Evolutionary conservation across 2,113 vertebrate species (phyloP), one percentile per base, ranked within the genome.

Genomic region (Ctenomys sociabilis): DNA sequence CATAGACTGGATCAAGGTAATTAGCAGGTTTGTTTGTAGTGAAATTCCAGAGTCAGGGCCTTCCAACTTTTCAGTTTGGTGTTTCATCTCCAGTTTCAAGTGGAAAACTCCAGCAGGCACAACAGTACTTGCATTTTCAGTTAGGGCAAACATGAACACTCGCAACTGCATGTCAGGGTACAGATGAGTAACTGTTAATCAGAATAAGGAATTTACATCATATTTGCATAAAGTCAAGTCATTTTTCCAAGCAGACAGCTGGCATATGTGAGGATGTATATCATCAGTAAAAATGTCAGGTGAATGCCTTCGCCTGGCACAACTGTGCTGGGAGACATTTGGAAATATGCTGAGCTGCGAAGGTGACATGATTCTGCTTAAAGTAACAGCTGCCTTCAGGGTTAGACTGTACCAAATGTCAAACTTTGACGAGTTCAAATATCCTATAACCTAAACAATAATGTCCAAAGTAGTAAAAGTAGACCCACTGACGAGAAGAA

Each of bases 241-340:
- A 77, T 85, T 64, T 52, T 78, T 4, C 95, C 87, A 96, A 91
- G 75, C 12, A 95, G 92, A 85, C 86, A 96, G 90, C 93, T 94
- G 95, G 90, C 43, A 6, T 91, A 73, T 91, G 94, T 68, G 84
- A 87, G 89, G 73, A 96, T 85, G 30, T n/a, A 8, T 88, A 28
- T 86, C 84, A 24, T 83, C 84, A n/a, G 45, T 91, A 61, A 64
- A 90, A 96, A 96, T 95, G 73, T 95, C 87, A 85, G 83, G 37
- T 52, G 86, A 91, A 57, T 70, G 49, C 83, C 94, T 95, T 88
- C 49, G 30, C 90, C 66, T 68, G 68, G 66, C 81, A 91, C 35
- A 24, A 52, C 64, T 49, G 91, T 7, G 7, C 54, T 78, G 54
- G 59, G 66, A 93, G 91, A 73, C 52, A 12, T 95, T 93, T 93